A percentile compares a stretch with the other conserved stretches of the same genome.
These are phyloP conservation scores for Acomys russatus DNA, from an alignment of 2,797 vertebrate genomes.

Conservation along the genomic window DNA sequence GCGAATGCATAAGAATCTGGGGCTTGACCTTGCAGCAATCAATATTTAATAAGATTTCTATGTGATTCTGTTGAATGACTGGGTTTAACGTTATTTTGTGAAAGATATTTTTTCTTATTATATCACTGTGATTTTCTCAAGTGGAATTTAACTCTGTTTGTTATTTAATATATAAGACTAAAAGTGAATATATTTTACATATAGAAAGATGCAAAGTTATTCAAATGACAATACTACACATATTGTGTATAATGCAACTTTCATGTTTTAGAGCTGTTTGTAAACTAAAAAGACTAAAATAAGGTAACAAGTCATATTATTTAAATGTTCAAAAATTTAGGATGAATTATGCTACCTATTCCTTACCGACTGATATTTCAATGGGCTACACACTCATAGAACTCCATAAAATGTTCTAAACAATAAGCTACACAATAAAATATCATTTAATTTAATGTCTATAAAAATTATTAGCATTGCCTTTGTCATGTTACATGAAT, in stretches of 20 bases:
- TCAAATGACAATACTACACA: background rate
- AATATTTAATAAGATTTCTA: background rate
- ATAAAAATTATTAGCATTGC: slow-evolving; percentile 67
- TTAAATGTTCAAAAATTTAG: background rate
- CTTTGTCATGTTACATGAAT: slow-evolving; percentile 57
- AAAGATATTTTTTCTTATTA: background rate
- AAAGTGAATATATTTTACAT: background rate
- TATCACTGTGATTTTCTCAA: background rate
- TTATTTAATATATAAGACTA: background rate
- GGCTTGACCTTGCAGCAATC: background rate
- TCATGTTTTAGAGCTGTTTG: background rate
- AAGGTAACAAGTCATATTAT: background rate
- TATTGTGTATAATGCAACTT: background rate
- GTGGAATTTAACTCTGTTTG: background rate
- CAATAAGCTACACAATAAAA: slow-evolving; percentile 66
- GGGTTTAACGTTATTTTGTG: background rate
- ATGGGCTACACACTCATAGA: slow-evolving; percentile 4
- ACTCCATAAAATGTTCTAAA: slow-evolving; percentile 62
- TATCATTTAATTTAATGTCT: slow-evolving; percentile 61
- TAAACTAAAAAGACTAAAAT: background rate
- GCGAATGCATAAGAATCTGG: background rate
- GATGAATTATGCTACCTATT: slow-evolving; percentile 1
- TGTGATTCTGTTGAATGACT: background rate
- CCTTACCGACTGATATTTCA: slow-evolving; percentile 61
- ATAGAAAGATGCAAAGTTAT: background rate